These are phyloP conservation scores for Neelides sp. DNA, from an alignment of 1,140 invertebrate genomes.

Conservation along the genomic window DNA sequence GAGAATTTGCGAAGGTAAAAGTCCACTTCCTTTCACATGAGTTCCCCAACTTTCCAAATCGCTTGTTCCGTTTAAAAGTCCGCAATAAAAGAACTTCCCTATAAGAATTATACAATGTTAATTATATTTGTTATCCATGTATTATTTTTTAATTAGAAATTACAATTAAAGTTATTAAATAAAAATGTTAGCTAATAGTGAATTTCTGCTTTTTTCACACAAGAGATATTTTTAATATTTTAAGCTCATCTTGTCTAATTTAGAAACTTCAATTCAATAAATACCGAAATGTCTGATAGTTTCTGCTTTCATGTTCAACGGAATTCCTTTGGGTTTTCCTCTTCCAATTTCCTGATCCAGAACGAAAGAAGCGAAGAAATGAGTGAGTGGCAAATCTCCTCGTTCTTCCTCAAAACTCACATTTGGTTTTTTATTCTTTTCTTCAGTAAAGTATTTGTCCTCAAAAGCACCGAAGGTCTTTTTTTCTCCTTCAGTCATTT, in stretches of 20 bases:
- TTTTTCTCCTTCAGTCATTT: conserved; percentile 25
- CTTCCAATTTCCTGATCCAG: not conserved
- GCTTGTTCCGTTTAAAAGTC: conserved; percentile 43
- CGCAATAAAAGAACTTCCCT: conserved; percentile 43
- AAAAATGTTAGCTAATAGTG: no score
- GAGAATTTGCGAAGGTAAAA: conserved; percentile 47
- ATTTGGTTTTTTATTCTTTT: conserved; percentile 2
- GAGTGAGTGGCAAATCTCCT: not conserved
- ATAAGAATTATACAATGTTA: conserved; percentile 4
- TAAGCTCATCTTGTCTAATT: not conserved
- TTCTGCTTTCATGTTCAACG: not conserved
- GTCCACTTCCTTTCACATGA: conserved; percentile 41
- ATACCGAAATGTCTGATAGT: conserved; percentile 5
- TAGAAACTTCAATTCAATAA: conserved; percentile 8
- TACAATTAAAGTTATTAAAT: no score
- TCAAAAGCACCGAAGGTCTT: conserved; percentile 18
- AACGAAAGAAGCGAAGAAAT: conserved; percentile 2
- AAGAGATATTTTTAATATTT: not conserved
- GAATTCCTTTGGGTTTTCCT: not conserved
- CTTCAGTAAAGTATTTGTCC: no score
- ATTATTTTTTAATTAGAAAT: no score
- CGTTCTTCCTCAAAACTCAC: conserved; percentile 17
- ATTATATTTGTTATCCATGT: no score
- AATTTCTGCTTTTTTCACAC: not conserved
- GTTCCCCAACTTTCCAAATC: conserved; percentile 38